These are phyloP conservation scores for Uropetala carovei DNA, from an alignment of 2,888 invertebrate species.

Conservation along the genomic window DNA sequence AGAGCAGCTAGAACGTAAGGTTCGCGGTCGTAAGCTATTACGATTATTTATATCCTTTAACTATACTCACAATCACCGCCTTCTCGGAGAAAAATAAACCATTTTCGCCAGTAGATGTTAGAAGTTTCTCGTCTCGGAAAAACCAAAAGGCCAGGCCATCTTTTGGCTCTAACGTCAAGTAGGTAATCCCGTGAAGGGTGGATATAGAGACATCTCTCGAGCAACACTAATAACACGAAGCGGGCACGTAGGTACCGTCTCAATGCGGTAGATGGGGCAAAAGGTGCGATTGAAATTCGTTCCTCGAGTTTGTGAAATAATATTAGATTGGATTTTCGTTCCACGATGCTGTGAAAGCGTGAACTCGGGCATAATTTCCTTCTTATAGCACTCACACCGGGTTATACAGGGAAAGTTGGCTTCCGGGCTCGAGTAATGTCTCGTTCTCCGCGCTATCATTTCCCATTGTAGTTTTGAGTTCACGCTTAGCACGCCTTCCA, in stretches of 20 bases:
- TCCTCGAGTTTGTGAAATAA: neutral
- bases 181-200: neutral
- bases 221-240: too few species aligned
- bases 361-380: slow-evolving; percentile 51
- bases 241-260: neutral
- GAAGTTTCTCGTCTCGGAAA: neutral
- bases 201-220: neutral
- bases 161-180: neutral
- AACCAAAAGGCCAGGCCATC: neutral
- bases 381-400: neutral
- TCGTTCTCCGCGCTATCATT: slow-evolving; percentile 3
- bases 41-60: slow-evolving; percentile 31
- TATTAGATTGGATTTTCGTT: slow-evolving; percentile 49
- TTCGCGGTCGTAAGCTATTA: neutral
- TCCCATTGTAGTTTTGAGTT: slow-evolving; percentile 12
- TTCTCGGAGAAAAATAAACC: neutral
- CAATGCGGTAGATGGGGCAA: neutral
- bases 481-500: neutral
- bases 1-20: too few species aligned
- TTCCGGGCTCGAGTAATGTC: slow-evolving; percentile 24
- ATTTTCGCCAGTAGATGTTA: neutral
- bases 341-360: slow-evolving; percentile 50
- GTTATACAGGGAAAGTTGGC: slow-evolving; percentile 46
- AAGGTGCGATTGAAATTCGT: neutral
- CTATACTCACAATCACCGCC: neutral